phyloP scores from a whole-genome alignment of 2,113 vertebrate genomes.

The Alouatta palliata region DNA sequence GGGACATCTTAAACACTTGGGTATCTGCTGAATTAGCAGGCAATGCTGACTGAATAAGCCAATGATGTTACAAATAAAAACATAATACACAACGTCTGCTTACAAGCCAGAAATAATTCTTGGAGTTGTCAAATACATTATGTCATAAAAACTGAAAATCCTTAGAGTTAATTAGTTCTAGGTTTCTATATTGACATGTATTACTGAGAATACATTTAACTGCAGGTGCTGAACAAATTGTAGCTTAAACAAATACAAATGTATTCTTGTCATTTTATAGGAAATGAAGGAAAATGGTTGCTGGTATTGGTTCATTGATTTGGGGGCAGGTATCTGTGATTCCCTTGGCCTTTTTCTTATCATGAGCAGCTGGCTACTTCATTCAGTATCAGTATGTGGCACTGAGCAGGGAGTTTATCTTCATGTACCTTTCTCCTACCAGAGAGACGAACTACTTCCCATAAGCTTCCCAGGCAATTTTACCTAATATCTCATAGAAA shows the following conservation, averaged over 20 bases:
- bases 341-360: neutral
- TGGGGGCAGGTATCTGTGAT: neutral
- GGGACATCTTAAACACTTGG: neutral
- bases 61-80: neutral
- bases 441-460: neutral
- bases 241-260: neutral
- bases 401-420: neutral
- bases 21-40: neutral
- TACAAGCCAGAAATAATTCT: neutral
- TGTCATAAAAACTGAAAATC: neutral
- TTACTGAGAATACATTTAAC: neutral
- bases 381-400: neutral
- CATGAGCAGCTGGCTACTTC: neutral
- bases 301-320: neutral
- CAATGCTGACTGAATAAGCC: neutral
- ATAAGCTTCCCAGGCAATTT: neutral
- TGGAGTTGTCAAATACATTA: neutral
- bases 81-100: neutral
- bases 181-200: neutral
- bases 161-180: neutral
- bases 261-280: neutral
- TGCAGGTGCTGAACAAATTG: neutral
- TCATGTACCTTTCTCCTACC: neutral
- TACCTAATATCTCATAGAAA: neutral
- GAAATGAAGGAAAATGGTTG: neutral